Conservation (phyloP, 2,113 vertebrate genomes). For the Trichomycterus rosablanca region DNA sequence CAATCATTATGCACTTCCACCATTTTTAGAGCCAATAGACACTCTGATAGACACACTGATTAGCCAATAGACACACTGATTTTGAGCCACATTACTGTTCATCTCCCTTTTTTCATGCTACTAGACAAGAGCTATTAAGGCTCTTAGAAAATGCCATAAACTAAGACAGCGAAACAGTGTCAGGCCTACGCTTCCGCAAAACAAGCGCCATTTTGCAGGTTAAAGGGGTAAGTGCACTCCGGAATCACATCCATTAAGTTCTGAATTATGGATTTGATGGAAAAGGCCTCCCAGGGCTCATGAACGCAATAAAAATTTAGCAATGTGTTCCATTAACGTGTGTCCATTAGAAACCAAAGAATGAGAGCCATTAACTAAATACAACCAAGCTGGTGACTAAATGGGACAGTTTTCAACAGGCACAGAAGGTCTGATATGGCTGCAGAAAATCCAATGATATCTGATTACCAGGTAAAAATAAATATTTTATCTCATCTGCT, state of each 20-base stretch:
- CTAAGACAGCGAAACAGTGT: too few species aligned
- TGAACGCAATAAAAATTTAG: conserved; percentile 46
- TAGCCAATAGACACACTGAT: too few species aligned
- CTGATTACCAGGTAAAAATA: background rate
- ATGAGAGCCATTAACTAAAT: conserved; percentile 65
- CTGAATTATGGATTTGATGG: conserved; percentile 72
- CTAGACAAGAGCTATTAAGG: too few species aligned
- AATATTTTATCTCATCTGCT: background rate
- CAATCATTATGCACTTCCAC: too few species aligned
- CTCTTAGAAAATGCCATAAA: too few species aligned
- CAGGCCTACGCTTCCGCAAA: conserved; percentile 59
- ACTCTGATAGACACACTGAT: too few species aligned
- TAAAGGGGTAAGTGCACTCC: conserved; percentile 67
- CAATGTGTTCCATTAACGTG: conserved; percentile 51
- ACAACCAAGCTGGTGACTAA: conserved; percentile 35
- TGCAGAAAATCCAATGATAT: too few species aligned
- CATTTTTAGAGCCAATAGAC: too few species aligned
- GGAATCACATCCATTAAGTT: conserved; percentile 65
- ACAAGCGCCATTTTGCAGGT: conserved; percentile 47
- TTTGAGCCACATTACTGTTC: too few species aligned
- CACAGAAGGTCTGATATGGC: conserved; percentile 42
- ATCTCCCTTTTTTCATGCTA: too few species aligned
- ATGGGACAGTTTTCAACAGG: conserved; percentile 41
- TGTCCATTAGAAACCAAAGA: conserved; percentile 61
- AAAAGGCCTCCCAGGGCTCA: conserved; percentile 32